phyloP scores from a whole-genome alignment of 2,888 invertebrate species.

The Sylvicola cinctus region DNA sequence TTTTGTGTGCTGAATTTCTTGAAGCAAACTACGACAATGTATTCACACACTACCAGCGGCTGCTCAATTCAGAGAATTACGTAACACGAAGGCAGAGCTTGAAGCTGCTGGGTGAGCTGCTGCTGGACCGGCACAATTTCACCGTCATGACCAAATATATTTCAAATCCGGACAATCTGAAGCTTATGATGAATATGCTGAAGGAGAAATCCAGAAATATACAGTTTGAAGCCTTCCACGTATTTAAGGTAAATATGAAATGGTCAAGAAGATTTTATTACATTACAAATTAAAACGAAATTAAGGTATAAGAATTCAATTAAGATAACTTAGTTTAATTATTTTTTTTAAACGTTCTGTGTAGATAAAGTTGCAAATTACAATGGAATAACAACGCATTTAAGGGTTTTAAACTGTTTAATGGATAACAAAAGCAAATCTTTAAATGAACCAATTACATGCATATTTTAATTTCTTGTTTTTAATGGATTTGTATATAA shows the following conservation, averaged over 20 bases:
- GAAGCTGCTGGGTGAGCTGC: slow-evolving; percentile 88
- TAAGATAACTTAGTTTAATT: no score
- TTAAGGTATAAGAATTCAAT: no score
- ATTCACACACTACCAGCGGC: slow-evolving; percentile 88
- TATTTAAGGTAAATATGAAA: slow-evolving; percentile 72
- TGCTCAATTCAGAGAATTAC: slow-evolving; percentile 98
- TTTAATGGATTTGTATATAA: slow-evolving; percentile 1
- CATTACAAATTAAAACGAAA: no score
- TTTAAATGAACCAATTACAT: no score
- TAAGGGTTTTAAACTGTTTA: no score
- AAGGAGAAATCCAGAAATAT: slow-evolving; percentile 98
- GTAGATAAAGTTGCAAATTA: no score
- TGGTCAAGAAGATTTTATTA: slow-evolving; percentile 1
- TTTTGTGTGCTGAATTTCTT: slow-evolving; percentile 93
- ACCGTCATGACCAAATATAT: slow-evolving; percentile 96
- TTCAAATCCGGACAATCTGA: slow-evolving; percentile 98
- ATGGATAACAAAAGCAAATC: no score
- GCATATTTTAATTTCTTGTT: no score
- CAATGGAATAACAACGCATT: no score
- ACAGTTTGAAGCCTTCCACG: slow-evolving; percentile 99
- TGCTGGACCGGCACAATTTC: slow-evolving; percentile 98
- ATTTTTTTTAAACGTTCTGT: no score
- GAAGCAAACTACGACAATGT: slow-evolving; percentile 98
- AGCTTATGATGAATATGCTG: slow-evolving; percentile 99
- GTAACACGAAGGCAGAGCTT: slow-evolving; percentile 97